Percentiles rank a stretch among this genome's conserved stretches.
Evolutionary conservation across 2,113 vertebrate species (phyloP).

Genomic region (Leptocoma aspasia): DNA sequence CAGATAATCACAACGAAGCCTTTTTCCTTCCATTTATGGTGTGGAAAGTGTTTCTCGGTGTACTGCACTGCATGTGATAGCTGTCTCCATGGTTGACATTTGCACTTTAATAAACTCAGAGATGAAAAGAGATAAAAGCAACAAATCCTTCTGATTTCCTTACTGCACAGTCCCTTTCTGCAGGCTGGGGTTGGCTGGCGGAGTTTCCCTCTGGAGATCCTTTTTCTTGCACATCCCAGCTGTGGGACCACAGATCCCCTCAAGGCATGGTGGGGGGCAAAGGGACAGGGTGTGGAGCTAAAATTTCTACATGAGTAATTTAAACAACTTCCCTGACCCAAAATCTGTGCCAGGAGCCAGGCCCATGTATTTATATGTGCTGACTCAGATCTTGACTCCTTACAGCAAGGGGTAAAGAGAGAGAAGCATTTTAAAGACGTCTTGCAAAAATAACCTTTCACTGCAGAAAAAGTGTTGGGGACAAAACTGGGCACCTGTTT

Average conservation of each 20-base stretch:
- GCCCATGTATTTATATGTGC: background rate
- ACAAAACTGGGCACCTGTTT: background rate
- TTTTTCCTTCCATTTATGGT: slow-evolving; percentile 40
- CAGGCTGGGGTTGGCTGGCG: background rate
- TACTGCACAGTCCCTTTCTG: background rate
- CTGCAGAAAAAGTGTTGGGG: background rate
- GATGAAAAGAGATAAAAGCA: slow-evolving; percentile 39
- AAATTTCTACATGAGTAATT: background rate
- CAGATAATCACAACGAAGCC: slow-evolving; percentile 20
- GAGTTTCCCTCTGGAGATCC: background rate
- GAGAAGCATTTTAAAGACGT: background rate
- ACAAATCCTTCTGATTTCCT: background rate
- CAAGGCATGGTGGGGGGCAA: background rate
- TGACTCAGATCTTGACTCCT: background rate
- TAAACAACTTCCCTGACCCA: background rate
- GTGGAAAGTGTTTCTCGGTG: slow-evolving; percentile 40
- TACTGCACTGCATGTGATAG: slow-evolving; percentile 50
- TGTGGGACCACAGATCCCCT: background rate
- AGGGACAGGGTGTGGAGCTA: background rate
- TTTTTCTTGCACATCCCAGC: rapidly evolving
- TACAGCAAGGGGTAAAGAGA: background rate
- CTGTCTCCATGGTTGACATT: slow-evolving; percentile 57
- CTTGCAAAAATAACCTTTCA: background rate
- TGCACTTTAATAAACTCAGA: slow-evolving; percentile 67
- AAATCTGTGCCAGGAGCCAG: background rate